Percentiles rank a stretch among this genome's conserved stretches.
Conservation (phyloP, 1,140 invertebrate genomes). For the Saccostrea cuccullata region DNA sequence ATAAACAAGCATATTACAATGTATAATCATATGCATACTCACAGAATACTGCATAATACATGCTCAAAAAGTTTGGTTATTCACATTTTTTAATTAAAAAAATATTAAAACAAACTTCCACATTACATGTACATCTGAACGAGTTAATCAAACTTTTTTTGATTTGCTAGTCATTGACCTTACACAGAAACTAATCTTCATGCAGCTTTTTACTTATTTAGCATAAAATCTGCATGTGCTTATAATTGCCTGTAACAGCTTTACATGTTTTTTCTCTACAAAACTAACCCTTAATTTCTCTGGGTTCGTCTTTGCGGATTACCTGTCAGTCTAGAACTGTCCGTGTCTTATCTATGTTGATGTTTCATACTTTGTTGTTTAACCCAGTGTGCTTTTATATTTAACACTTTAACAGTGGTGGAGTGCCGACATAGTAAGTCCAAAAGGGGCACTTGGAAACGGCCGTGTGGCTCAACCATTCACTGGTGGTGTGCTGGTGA, state of each 20-base stretch:
- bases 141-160: too few species aligned
- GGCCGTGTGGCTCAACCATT: not conserved
- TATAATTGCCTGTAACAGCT: not conserved
- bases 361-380: not conserved
- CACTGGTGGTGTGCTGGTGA: not conserved
- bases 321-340: not conserved
- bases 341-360: not conserved
- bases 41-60: too few species aligned
- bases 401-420: constrained; percentile 22
- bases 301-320: not conserved
- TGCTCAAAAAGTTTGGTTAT: too few species aligned
- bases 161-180: too few species aligned
- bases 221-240: too few species aligned
- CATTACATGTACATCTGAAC: too few species aligned
- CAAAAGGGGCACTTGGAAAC: constrained; percentile 11
- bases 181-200: too few species aligned
- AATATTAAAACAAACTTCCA: too few species aligned
- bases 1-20: not conserved
- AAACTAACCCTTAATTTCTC: not conserved
- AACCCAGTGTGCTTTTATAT: constrained; percentile 34
- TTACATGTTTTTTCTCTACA: not conserved
- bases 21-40: too few species aligned
- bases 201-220: too few species aligned
- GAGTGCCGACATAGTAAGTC: constrained; percentile 17
- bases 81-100: too few species aligned